Evolutionary conservation across 2,797 vertebrate genomes (phyloP), one percentile per base, ranked within the genome.

Genomic region (Rousettus madagascariensis): DNA sequence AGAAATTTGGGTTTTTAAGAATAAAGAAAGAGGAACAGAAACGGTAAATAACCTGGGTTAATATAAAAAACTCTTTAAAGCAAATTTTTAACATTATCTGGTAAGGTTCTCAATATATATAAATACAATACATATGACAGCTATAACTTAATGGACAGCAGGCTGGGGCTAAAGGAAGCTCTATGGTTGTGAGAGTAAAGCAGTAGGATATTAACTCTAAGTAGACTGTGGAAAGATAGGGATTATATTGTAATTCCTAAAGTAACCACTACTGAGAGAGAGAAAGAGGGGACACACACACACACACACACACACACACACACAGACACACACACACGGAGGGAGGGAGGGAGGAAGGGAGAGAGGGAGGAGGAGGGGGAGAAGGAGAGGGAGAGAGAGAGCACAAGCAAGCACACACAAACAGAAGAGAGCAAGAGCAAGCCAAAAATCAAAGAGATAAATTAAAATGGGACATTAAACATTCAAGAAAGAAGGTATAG

Each of bases 11-110:
- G 49, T 49, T 49, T 49, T 49, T 16, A 49, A 49, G 49, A 49
- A 49, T 49, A 16, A 49, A 49, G 26, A 61, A 82, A 72, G 36
- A 88, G 16, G 19, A 79, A 74, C 2, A 84, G 49, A 79, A 68
- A 41, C n/a, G 17, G 55, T 36, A 86, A 49, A 49, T 16, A 49
- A 49, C 49, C 22, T 59, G 10, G 38, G 26, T 16, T 49, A 49
- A 49, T 49, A 49, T 49, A 49, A 49, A 49, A 49, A 49, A 16
- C 12, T 26, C 24, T 78, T 78, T 90, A 79, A 87, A 84, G 57
- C 17, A 94, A 90, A 95, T 88, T 16, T 38, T 88, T 85, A 91
- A 89, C 36, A 85, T 71, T 59, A 68, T 51, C 24, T 85, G 71
- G 10, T 68, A 63, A 59, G 16, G 19, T 89, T 85, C 92, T 86